Base-by-base conservation (phyloP, 2,113 vertebrate genomes). In the Actenoides hombroni region DNA sequence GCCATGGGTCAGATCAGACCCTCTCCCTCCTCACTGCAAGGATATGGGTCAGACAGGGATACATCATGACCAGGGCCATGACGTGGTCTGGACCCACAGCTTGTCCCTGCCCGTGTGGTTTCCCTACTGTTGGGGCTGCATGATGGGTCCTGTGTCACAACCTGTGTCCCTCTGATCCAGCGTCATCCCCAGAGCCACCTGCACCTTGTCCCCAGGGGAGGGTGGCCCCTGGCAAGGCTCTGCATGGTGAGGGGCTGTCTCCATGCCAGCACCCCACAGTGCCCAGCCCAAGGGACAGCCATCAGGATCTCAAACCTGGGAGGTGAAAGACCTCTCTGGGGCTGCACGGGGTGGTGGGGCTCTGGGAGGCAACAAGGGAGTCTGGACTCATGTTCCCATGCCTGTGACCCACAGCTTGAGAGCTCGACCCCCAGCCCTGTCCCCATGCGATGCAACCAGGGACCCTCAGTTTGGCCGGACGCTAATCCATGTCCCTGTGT, bases 81-180 rank as follows among this genome's bases (percentile, higher is more conserved):
- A 42, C 14, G 46, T 14, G 1, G 56, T 7, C 15, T 57, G 11
- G 28, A 51, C 35, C 39, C 60, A 5, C 0, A 0, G 51, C 37
- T 40, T 20, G 25, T 35, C 61, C 61, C 60, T 69, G 11, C 28
- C 54, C 64, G 5, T 4, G 11, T 2, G 4, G 7, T 2, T 57
- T 35, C 53, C 31, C 19, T 2, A 2, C 29, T 54, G 25, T 5
- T 40, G 53, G 39, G 48, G 21, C 20, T 1, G 5, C 61, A 5
- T 1, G 19, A 11, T 8, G 35, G 21, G 39, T 16, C 23, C 5
- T 2, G 0, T 7, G n/a, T 23, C 13, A 7, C 0, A 0, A 46
- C 67, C 46, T 67, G 40, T 20, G 48, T 39, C 42, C 26, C 28
- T 16, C 28, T 26, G 14, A 21, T 29, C 25, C 40, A 23, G 29